These are phyloP conservation scores for Oryzaephilus surinamensis DNA, from an alignment of 1,140 invertebrate species.

Conservation along the genomic window DNA sequence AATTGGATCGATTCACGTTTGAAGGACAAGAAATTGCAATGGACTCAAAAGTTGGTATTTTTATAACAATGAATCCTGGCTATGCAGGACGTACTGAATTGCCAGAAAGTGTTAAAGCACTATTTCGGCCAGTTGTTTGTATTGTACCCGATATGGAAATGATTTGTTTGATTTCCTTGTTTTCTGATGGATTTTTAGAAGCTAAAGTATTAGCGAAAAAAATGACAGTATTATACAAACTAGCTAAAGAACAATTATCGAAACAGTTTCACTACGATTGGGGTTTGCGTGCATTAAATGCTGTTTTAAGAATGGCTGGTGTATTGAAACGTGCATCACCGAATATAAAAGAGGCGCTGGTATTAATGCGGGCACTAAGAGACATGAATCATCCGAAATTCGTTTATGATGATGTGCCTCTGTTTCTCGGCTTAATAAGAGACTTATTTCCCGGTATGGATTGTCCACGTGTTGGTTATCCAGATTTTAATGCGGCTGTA, in stretches of 20 bases:
- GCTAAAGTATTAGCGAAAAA: slow-evolving; percentile 85
- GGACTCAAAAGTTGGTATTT: slow-evolving; percentile 78
- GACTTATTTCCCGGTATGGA: slow-evolving; percentile 84
- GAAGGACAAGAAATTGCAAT: slow-evolving; percentile 72
- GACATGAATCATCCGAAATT: slow-evolving; percentile 92
- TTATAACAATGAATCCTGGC: slow-evolving; percentile 90
- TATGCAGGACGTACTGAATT: slow-evolving; percentile 82
- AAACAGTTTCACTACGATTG: slow-evolving; percentile 92
- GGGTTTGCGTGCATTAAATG: slow-evolving; percentile 78
- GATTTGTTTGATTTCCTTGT: slow-evolving; percentile 84
- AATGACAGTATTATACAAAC: slow-evolving; percentile 80
- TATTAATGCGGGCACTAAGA: slow-evolving; percentile 77
- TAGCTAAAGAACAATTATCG: slow-evolving; percentile 76
- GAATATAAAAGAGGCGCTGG: slow-evolving; percentile 69
- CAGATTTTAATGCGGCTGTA: slow-evolving; percentile 72
- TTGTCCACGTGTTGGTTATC: slow-evolving; percentile 73
- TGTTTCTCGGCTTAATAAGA: slow-evolving; percentile 77
- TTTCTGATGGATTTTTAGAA: slow-evolving; percentile 79
- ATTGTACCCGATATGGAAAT: slow-evolving; percentile 81
- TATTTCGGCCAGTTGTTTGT: slow-evolving; percentile 83
- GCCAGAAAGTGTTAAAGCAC: slow-evolving; percentile 81
- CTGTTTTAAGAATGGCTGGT: slow-evolving; percentile 81
- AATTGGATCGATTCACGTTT: slow-evolving; percentile 68
- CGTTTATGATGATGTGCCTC: slow-evolving; percentile 77
- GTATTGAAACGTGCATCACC: slow-evolving; percentile 66